Percentiles rank a stretch among this genome's conserved stretches.
Conservation (phyloP, 2,797 vertebrate genomes). For the Heliangelus exortis region DNA sequence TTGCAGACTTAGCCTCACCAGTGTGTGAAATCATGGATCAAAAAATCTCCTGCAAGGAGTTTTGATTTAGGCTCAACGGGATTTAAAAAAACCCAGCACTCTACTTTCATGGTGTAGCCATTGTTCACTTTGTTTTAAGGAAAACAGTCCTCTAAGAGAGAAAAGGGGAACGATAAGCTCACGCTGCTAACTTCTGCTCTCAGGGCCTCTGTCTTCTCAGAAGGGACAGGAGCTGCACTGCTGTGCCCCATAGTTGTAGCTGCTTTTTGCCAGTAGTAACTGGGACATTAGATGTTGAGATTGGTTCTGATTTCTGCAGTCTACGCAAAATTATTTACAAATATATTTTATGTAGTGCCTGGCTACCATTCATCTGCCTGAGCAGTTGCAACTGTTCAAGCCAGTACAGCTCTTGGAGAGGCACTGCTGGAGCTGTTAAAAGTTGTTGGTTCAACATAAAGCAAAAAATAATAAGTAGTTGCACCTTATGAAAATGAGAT, state of each 20-base stretch:
- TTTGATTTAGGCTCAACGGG: neutral
- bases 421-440: neutral
- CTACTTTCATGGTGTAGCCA: neutral
- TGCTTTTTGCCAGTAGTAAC: neutral
- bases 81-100: accelerated
- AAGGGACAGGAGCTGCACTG: neutral
- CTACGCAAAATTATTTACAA: neutral
- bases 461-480: neutral
- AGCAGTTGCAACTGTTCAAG: neutral
- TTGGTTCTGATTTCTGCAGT: neutral
- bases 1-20: neutral
- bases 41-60: neutral
- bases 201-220: neutral
- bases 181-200: neutral
- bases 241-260: neutral
- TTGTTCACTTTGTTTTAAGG: neutral
- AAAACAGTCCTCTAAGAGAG: neutral
- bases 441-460: neutral
- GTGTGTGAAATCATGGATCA: neutral
- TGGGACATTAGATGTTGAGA: neutral
- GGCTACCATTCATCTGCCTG: neutral
- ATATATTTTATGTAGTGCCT: neutral
- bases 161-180: neutral
- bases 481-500: neutral
- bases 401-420: neutral